Evolutionary conservation across 64 coral and sea anemone genomes (phyloP).

Genomic region (Astreopora myriophthalma): DNA sequence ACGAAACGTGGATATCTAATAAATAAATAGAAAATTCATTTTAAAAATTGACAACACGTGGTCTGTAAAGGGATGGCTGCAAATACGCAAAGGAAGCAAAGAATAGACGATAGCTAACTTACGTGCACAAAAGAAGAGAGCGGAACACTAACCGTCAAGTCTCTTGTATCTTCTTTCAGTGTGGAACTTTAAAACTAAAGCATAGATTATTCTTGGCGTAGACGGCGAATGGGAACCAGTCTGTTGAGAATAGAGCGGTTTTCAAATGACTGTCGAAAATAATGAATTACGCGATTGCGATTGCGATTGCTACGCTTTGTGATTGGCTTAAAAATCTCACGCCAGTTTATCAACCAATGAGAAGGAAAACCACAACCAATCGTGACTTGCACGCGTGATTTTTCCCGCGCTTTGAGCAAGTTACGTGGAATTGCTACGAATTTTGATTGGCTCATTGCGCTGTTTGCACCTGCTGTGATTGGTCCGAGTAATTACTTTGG

Average conservation of each 20-base stretch:
- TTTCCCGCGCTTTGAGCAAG: no score
- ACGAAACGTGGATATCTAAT: slow-evolving; percentile 86
- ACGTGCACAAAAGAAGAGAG: background rate
- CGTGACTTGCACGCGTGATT: no score
- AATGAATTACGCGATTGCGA: no score
- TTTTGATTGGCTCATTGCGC: no score
- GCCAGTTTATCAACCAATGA: no score
- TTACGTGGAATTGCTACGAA: no score
- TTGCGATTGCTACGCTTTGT: no score
- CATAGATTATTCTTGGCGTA: slow-evolving; percentile 52
- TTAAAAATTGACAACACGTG: background rate
- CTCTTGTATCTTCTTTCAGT: slow-evolving; percentile 67
- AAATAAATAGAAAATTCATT: background rate
- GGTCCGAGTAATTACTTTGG: no score
- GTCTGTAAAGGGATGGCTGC: background rate
- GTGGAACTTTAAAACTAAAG: slow-evolving; percentile 78
- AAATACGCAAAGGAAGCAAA: background rate
- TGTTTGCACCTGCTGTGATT: no score
- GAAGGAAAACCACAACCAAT: no score
- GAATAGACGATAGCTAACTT: background rate
- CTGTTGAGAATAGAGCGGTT: slow-evolving; percentile 28
- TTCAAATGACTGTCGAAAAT: background rate
- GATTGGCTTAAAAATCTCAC: no score
- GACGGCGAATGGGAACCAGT: background rate
- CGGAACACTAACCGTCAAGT: slow-evolving; percentile 46